Percentiles rank a stretch among this genome's conserved stretches.
These are phyloP conservation scores for Megaustenia siamemsis DNA, from an alignment of 2,888 invertebrate genomes.

Conservation along the genomic window DNA sequence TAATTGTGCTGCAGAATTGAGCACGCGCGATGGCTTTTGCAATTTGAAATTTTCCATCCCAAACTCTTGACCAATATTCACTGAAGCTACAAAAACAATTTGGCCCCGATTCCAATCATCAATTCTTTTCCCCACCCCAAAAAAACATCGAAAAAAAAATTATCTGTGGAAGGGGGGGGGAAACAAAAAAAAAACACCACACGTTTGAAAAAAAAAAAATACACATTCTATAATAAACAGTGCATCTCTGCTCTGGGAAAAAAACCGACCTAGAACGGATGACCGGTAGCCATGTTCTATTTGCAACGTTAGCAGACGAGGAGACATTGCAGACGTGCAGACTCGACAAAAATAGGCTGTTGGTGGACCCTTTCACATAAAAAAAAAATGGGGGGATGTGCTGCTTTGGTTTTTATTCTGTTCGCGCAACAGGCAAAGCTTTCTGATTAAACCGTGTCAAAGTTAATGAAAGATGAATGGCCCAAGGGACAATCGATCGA, in stretches of 20 bases:
- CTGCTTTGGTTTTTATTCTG: conserved; percentile 48
- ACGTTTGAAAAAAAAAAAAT: background rate
- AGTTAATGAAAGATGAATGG: conserved; percentile 60
- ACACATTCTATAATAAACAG: background rate
- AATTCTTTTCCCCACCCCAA: conserved; percentile 10
- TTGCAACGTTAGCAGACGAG: conserved; percentile 29
- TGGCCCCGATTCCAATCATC: conserved; percentile 28
- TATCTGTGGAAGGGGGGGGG: too few species aligned
- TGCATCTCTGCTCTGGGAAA: background rate
- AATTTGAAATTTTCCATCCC: conserved; percentile 30
- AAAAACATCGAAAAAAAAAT: background rate
- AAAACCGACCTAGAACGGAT: background rate
- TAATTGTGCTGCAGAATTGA: conserved; percentile 5
- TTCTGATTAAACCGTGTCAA: conserved; percentile 56
- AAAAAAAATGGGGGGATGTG: conserved; percentile 36
- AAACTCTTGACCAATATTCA: conserved; percentile 21
- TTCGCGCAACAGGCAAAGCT: conserved; percentile 47
- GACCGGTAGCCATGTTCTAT: background rate
- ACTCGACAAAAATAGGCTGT: conserved; percentile 30
- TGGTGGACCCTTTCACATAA: conserved; percentile 32
- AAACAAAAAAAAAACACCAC: background rate
- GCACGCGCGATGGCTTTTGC: conserved; percentile 18
- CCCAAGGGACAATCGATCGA: conserved; percentile 53
- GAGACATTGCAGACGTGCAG: conserved; percentile 41
- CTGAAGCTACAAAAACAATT: conserved; percentile 21